phyloP scores from a whole-genome alignment of 2,797 vertebrate genomes.

The Sylvia borin region DNA sequence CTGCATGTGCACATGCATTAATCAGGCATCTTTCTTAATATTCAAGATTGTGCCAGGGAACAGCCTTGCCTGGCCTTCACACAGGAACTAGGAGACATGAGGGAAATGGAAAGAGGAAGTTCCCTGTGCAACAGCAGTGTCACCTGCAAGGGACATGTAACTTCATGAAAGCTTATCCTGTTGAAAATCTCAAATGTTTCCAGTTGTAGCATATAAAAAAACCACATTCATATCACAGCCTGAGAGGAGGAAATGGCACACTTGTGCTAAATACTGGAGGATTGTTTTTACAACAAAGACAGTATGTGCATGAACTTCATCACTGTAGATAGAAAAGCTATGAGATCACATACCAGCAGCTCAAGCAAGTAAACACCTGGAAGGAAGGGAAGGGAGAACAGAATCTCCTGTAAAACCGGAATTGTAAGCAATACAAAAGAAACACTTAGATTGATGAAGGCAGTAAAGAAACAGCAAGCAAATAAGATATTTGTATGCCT shows the following conservation, averaged over 20 bases:
- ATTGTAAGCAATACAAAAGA: background rate
- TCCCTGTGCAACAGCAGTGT: background rate
- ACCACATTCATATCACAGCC: background rate
- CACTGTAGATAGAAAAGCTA: background rate
- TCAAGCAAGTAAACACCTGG: background rate
- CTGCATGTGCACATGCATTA: background rate
- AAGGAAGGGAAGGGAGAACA: background rate
- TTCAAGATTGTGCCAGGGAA: background rate
- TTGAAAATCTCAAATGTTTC: background rate
- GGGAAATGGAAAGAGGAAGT: background rate
- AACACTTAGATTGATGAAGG: background rate
- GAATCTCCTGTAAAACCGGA: background rate
- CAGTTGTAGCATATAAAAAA: background rate
- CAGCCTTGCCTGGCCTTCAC: background rate
- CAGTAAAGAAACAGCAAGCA: background rate
- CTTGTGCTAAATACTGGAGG: background rate
- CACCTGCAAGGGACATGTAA: background rate
- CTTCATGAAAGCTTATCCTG: background rate
- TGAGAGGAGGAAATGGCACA: conserved; percentile 33
- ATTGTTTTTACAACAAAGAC: background rate
- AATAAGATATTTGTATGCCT: background rate
- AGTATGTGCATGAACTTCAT: background rate
- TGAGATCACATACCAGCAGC: background rate
- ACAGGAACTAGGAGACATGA: background rate
- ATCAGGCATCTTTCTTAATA: background rate